Conservation (phyloP, 2,888 invertebrate species). For the Hyles lineata region DNA sequence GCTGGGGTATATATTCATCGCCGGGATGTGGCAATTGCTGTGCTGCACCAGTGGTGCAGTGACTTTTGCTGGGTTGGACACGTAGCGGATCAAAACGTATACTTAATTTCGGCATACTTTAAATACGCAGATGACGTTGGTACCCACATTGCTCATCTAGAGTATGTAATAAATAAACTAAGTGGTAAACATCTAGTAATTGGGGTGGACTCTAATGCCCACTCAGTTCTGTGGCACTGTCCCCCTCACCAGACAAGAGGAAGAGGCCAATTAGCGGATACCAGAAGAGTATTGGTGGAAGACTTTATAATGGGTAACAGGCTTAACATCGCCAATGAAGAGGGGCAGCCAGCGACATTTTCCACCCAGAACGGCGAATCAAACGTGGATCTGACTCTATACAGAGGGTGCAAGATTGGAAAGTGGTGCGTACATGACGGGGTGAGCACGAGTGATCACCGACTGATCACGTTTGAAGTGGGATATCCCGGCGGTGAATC, state of each 20-base stretch:
- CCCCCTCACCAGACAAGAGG: conserved; percentile 33
- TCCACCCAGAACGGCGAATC: background rate
- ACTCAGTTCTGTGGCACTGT: conserved; percentile 46
- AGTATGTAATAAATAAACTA: background rate
- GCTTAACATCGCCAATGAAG: conserved; percentile 1
- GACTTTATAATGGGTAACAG: background rate
- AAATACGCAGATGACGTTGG: background rate
- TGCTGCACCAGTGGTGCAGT: too few relatives aligned
- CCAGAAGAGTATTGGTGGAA: conserved; percentile 6
- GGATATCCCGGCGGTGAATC: too few relatives aligned
- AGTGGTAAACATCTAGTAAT: conserved; percentile 29
- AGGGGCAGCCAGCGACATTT: conserved; percentile 31
- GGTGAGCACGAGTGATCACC: conserved; percentile 20
- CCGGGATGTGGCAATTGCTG: background rate
- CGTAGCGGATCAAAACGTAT: background rate
- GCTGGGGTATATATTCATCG: background rate
- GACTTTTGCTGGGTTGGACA: too few relatives aligned
- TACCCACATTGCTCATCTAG: background rate
- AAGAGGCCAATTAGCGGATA: conserved; percentile 32
- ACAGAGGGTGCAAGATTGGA: background rate
- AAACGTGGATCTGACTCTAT: conserved; percentile 21
- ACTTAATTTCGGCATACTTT: background rate
- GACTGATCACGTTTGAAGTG: conserved; percentile 42
- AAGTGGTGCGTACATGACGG: background rate
- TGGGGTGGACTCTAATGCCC: conserved; percentile 44